A percentile compares a stretch with the other conserved stretches of the same genome.
These are phyloP conservation scores for Petaurus breviceps DNA, from an alignment of 2,113 vertebrate species.

Conservation along the genomic window DNA sequence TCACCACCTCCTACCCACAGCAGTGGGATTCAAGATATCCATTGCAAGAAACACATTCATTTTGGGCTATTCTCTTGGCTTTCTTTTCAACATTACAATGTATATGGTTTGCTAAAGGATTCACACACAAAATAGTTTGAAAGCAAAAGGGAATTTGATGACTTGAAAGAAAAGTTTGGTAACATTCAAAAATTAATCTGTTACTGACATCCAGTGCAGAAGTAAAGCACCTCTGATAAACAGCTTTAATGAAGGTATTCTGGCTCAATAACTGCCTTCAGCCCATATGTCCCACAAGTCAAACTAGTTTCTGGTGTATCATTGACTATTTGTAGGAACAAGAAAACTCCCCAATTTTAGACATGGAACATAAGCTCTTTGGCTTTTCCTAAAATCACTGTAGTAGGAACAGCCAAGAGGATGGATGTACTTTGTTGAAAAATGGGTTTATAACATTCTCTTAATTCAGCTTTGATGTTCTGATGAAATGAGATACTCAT, in stretches of 20 bases:
- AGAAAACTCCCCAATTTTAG: not conserved
- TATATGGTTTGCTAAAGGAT: rapidly evolving
- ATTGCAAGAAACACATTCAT: not conserved
- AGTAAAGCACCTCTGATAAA: not conserved
- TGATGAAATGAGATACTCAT: too few species aligned
- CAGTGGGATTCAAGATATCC: not conserved
- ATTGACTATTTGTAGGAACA: not conserved
- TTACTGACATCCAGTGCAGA: not conserved
- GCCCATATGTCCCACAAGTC: not conserved
- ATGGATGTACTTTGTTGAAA: too few species aligned
- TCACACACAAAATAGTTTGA: not conserved
- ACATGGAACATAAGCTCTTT: not conserved
- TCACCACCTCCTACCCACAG: too few species aligned
- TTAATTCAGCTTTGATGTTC: too few species aligned
- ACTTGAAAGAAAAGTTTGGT: not conserved
- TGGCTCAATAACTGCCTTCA: not conserved
- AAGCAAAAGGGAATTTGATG: not conserved
- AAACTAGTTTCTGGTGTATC: not conserved
- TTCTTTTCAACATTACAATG: not conserved
- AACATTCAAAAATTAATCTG: conserved; percentile 27
- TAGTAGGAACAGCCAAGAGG: too few species aligned
- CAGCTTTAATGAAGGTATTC: not conserved
- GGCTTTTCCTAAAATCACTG: not conserved
- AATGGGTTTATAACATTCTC: too few species aligned
- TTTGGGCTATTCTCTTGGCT: not conserved